These are phyloP conservation scores for Rhodophaea formosa DNA, from an alignment of 2,888 invertebrate species.

Conservation along the genomic window DNA sequence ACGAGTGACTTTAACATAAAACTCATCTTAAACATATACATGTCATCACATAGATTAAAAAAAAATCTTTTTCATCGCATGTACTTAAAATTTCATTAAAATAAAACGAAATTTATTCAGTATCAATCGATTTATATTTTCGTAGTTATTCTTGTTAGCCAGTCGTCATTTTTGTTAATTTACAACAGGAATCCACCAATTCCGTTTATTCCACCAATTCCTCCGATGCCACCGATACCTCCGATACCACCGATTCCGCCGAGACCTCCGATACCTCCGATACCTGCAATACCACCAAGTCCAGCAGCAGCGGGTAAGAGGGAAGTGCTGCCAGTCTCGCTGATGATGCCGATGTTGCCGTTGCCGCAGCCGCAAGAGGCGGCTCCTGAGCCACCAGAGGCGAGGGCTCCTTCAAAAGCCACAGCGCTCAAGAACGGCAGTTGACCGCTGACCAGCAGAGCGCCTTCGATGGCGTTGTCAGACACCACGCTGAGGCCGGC, in stretches of 20 bases:
- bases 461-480: constrained; percentile 51
- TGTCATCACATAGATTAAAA: too few relatives aligned
- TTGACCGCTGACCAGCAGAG: constrained; percentile 44
- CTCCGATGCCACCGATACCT: too few relatives aligned
- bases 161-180: too few relatives aligned
- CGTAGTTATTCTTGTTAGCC: too few relatives aligned
- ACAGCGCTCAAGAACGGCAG: constrained; percentile 54
- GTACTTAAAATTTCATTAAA: too few relatives aligned
- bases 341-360: constrained; percentile 29
- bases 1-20: too few relatives aligned
- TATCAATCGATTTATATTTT: too few relatives aligned
- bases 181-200: too few relatives aligned
- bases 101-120: too few relatives aligned
- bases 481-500: constrained; percentile 48
- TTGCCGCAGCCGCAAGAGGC: constrained; percentile 48
- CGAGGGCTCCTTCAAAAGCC: constrained; percentile 43
- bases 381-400: constrained; percentile 43
- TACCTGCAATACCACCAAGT: background rate
- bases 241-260: background rate
- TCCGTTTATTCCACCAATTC: too few relatives aligned
- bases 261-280: constrained; percentile 6
- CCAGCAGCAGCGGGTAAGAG: constrained; percentile 8
- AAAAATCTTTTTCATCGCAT: too few relatives aligned
- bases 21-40: too few relatives aligned
- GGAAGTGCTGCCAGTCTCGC: background rate